Base-by-base conservation (phyloP, 92 coral and sea anemone species). In the Scolanthus callimorphus region DNA sequence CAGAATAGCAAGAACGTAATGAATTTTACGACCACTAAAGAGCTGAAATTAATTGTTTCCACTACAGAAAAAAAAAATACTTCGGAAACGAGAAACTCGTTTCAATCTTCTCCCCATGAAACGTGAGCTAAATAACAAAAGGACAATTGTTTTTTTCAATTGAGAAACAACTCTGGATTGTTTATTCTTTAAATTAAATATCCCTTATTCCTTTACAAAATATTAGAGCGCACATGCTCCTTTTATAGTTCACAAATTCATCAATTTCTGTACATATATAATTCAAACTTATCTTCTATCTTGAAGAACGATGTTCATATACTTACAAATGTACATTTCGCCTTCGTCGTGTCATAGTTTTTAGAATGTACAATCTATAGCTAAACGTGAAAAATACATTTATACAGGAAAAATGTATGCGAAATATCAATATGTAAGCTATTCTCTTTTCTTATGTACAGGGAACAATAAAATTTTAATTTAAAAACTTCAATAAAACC, bases 201-300 rank as follows among this genome's bases (percentile, higher is more conserved):
- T 46, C 22, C 22, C 52, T 19, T 46, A 9, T 46, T 46, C 4
- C 52, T 46, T 46, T 46, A 46, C 52, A 46, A 46, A 46, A 46
- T 46, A 46, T 46, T 46, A 20, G 41, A 34, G 41, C 41, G 15
- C 41, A 34, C n/a, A n/a, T 34, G 15, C 8, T 46, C 12, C 4
- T 4, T 31, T 37, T 60, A 41, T 39, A 4, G 23, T 60, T 37
- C 66, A 60, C 8, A 60, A 60, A 60, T 37, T 60, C 47, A 23
- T 27, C 41, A 17, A 60, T 39, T 26, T 58, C 64, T 60, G 66
- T 60, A 60, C 66, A 60, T 41, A 60, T 60, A n/a, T n/a, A n/a
- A n/a, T 58, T 39, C 66, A 60, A 29, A 21, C 23, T 41, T 41
- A 10, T 60, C 52, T 41, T 37, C 52, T 10, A 19, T 17, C 41